Base-by-base conservation (phyloP, 2,113 vertebrate species). In the Fukomys damarensis region DNA sequence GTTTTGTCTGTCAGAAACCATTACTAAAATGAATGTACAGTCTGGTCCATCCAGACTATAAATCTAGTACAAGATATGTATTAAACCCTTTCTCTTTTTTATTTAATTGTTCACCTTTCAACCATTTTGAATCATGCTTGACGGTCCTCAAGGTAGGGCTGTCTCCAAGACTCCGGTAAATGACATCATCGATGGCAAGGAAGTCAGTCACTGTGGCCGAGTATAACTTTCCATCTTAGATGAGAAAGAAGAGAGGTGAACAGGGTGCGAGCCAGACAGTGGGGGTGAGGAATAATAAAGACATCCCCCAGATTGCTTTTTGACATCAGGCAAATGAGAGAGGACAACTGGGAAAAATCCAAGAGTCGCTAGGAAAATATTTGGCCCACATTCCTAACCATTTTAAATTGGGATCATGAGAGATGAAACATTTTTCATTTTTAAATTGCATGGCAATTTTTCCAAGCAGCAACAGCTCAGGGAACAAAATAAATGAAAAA, bases 161-260 rank as follows among this genome's bases (percentile, higher is more conserved):
- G 98, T 99, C 99, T 98, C 99, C 99, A 82, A 99, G 99, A 98
- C 99, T 99, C 97, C 99, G 99, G 98, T 99, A 99, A 98, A 99
- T 99, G 98, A 99, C 99, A 7, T 99, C 99, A 96, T 99, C 99
- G 83, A 99, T 99, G 28, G 99, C 99, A 61, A 99, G 99, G 98
- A 99, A 99, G 98, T 99, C 99, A 7, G 99, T 99, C 98, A 99
- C 99, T 41, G 99, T 99, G 98, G 99, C 99, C 4, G 99, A 99
- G 98, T 99, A 99, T 32, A 99, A 98, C 97, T 99, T 99, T 98
- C 99, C 99, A 98, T 99, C 99, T 99, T 93, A 14, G 66, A 79
- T 63, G 89, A 92, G 76, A 86, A 80, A 91, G 49, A 83, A 68
- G 74, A 81, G 46, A 74, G 85, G 72, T 65, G 66, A 58, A 80